Evolutionary conservation across 2,797 vertebrate genomes (phyloP), one percentile per base, ranked within the genome.

Genomic region (Botia almorhae): DNA sequence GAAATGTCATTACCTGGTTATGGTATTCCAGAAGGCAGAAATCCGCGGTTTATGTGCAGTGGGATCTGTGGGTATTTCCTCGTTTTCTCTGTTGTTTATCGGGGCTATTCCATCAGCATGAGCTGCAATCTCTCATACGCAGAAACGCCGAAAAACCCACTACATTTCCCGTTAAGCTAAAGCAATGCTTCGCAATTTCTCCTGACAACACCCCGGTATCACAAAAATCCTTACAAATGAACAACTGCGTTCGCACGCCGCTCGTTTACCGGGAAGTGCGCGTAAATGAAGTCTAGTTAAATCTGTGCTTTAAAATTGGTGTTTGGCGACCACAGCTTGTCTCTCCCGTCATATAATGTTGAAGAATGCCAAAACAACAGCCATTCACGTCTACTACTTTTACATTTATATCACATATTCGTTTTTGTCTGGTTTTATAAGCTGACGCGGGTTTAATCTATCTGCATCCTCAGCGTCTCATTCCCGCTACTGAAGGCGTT

Each of bases 191-290:
- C 64, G 50, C 43, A 19, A 3, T 69, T 53, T 74, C 50, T 50
- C 13, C 78, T 29, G 79, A 81, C 79, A 81, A 76, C 87, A 80
- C 74, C 85, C 85, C 63, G 87, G 84, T 82, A 85, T 81, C 74
- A 39, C 58, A 76, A 64, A 80, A 74, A 69, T 75, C 84, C 86
- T n/a, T n/a, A 39, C n/a, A 64, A 79, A 69, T 79, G 46, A 55
- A 23, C 14, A 43, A 4, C 8, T 39, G 58, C 21, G 71, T 83
- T 77, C 85, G 53, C 72, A 68, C 51, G 68, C 48, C 70, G 87
- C 87, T 84, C 85, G 11, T 87, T 76, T 83, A 76, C 80, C 46
- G 81, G 53, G 73, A 23, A 73, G 65, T 83, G 19, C 64, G 16
- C 69, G 68, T 50, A 73, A 70, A 64, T 74, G 11, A 81, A 81